Evolutionary conservation across 2,888 invertebrate genomes (phyloP), one percentile per base, ranked within the genome.

Genomic region (Anorthoa munda): DNA sequence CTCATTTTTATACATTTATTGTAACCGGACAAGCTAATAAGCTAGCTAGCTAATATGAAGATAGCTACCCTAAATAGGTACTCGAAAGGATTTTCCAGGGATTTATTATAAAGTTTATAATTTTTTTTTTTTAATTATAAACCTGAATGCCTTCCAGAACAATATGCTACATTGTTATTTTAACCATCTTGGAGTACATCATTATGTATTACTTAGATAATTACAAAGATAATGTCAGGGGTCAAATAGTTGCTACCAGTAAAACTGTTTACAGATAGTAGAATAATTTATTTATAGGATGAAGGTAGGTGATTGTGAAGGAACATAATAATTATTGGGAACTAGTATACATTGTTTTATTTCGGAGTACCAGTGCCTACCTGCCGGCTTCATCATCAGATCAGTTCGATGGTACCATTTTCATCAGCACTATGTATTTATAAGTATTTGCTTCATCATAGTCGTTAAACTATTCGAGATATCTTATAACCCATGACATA

Each of bases 241-340:
- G 75, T 85, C 79, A 81, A 64, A 26, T 26, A 66, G 66, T 66
- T 66, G 46, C 64, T 45, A 70, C 50, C 64, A 67, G 64, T 39
- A 31, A 39, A 39, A 56, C 31, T 48, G 48, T 63, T 51, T 56
- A 23, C 31, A 63, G 70, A 65, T 81, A 81, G 55, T 46, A 11
- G 15, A 50, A 39, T 46, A 17, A 48, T 61, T 65, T 72, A 51
- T 48, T 31, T n/a, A 45, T 60, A 60, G 4, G 23, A 21, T 79
- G 26, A 18, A 58, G 15, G 48, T 71, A 39, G 59, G 13, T 60
- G 7, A 56, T 39, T 39, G 39, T 39, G 39, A 9, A 39, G 39
- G 39, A 39, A 39, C 39, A 39, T 39, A 39, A 39, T 39, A 31
- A 31, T 31, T 31, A 31, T 31, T 31, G 7, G 5, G 7, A 2